Conservation (phyloP, 2,113 vertebrate genomes). For the Lampris incognitus region DNA sequence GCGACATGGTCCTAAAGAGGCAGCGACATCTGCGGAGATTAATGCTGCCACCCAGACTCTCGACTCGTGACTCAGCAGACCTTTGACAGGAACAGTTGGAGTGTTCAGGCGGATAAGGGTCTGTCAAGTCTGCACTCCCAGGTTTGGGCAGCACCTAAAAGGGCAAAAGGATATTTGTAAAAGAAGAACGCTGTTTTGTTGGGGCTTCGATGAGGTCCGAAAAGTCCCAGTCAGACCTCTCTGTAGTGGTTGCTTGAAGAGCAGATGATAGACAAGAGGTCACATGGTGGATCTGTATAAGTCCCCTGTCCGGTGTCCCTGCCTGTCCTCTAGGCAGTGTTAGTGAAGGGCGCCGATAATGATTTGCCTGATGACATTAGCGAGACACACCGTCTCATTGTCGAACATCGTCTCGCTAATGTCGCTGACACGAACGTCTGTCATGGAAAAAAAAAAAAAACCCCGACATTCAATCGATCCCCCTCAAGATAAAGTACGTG, state of each 20-base stretch:
- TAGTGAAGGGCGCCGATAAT: no score
- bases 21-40: slow-evolving; percentile 16
- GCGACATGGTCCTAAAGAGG: background rate
- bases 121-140: background rate
- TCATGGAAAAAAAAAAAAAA: no score
- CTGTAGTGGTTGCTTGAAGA: background rate
- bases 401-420: no score
- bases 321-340: no score
- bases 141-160: background rate
- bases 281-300: no score
- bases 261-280: no score
- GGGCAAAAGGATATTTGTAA: background rate
- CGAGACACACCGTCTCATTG: no score
- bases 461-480: no score
- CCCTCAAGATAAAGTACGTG: no score
- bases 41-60: background rate
- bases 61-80: background rate
- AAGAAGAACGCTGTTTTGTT: background rate
- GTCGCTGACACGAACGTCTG: no score
- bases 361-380: no score
- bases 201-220: background rate
- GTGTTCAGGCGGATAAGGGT: background rate
- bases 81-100: background rate
- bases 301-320: no score
- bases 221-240: background rate